Evolutionary conservation across 2,113 vertebrate species (phyloP), one percentile per base, ranked within the genome.

Genomic region (Trichechus manatus): DNA sequence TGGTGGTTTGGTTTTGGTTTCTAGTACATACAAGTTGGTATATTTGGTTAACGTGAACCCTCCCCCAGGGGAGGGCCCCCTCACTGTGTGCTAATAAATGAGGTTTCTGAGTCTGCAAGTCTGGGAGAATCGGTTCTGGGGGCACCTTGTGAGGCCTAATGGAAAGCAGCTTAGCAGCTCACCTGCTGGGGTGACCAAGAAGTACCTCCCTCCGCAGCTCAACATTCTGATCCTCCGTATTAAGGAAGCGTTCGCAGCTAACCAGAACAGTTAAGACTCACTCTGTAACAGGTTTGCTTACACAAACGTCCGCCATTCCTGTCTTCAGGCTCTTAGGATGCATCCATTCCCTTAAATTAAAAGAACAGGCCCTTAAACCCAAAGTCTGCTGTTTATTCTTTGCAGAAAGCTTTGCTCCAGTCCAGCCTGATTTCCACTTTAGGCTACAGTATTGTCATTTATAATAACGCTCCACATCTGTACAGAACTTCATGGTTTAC

Each of bases 251-350:
- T 7, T 63, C 23, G 39, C 19, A 23, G 27, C 3, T 13, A 36
- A 44, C 42, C 74, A 29, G 63, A 23, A 42, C n/a, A 44, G 9
- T 27, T 39, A 47, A 70, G 84, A 22, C 15, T 79, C 22, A 10
- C 14, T 81, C 23, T 79, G 31, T 1, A 70, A 63, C 5, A 56
- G 70, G 25, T 44, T 2, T 6, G 15, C 10, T 33, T 42, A 56
- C 33, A 68, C 2, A 13, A 7, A 25, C 0, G 1, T 23, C 39
- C 2, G 61, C 56, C 36, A 6, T 3, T 22, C 31, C 7, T 8
- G 44, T 36, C 33, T 66, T 90, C 59, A 64, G 23, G 66, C 29
- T 66, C 91, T 95, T 42, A 63, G 17, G 56, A 14, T 7, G 47
- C 29, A 25, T 19, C 36, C 33, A 44, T 92, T 80, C 74, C 31